phyloP scores from a whole-genome alignment of 1,140 invertebrate genomes.

The Hestina assimilis region DNA sequence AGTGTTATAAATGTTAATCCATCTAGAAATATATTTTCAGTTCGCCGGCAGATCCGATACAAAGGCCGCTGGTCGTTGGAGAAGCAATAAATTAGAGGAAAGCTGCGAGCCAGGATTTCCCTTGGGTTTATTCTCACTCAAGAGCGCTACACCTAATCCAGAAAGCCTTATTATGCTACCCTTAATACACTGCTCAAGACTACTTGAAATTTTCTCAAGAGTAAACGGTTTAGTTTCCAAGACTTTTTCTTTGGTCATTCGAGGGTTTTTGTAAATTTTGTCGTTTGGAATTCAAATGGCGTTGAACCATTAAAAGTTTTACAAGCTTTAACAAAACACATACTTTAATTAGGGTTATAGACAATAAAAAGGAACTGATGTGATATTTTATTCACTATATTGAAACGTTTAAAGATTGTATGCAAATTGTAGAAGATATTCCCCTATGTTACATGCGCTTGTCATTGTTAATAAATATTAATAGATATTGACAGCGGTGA shows the following conservation, averaged over 20 bases:
- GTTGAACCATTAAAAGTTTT: not conserved
- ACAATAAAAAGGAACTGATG: not conserved
- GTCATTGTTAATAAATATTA: slow-evolving; percentile 41
- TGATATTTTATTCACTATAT: not conserved
- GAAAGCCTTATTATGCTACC: slow-evolving; percentile 76
- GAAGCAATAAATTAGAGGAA: slow-evolving; percentile 74
- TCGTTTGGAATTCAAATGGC: not conserved
- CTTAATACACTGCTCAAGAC: slow-evolving; percentile 72
- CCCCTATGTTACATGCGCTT: slow-evolving; percentile 25
- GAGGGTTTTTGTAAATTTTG: not conserved
- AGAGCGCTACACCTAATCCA: slow-evolving; percentile 75
- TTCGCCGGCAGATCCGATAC: slow-evolving; percentile 68
- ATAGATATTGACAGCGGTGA: slow-evolving; percentile 35
- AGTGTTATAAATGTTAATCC: slow-evolving; percentile 53
- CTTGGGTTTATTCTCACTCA: slow-evolving; percentile 76
- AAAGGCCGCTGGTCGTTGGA: slow-evolving; percentile 72
- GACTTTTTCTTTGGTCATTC: slow-evolving; percentile 35
- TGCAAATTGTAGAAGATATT: slow-evolving; percentile 1
- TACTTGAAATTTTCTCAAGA: slow-evolving; percentile 73
- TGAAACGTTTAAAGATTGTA: not conserved
- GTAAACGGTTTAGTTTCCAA: slow-evolving; percentile 60
- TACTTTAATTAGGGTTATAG: not conserved
- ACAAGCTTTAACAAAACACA: not conserved
- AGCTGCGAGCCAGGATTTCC: slow-evolving; percentile 76
- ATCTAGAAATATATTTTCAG: slow-evolving; percentile 71